These are phyloP conservation scores for Himalopsyche phryganea DNA, from an alignment of 1,140 invertebrate genomes.

Conservation along the genomic window DNA sequence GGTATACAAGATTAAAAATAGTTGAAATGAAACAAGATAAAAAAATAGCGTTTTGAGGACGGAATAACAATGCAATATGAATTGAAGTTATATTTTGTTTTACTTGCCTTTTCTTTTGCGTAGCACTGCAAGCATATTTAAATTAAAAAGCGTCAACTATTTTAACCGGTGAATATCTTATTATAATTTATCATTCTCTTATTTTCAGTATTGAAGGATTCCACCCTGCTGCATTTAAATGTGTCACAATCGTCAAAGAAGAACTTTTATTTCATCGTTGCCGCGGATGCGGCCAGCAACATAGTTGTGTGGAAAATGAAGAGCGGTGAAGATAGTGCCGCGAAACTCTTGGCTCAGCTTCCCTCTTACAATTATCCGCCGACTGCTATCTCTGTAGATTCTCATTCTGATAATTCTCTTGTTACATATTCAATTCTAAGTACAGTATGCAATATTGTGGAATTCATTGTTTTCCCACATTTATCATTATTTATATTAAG, in stretches of 20 bases:
- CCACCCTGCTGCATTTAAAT: conserved; percentile 48
- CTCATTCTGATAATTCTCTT: conserved; percentile 53
- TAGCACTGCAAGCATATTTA: neutral
- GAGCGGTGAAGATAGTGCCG: conserved; percentile 43
- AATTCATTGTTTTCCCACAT: neutral
- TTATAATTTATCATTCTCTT: conserved; percentile 18
- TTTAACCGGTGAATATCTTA: neutral
- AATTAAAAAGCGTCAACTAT: too few relatives aligned
- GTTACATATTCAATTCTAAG: conserved; percentile 70
- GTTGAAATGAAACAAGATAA: too few relatives aligned
- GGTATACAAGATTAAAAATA: too few relatives aligned
- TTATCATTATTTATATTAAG: neutral
- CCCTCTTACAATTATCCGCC: conserved; percentile 63
- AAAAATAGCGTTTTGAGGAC: too few relatives aligned
- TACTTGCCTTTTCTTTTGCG: neutral
- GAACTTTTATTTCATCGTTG: conserved; percentile 59
- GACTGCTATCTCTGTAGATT: conserved; percentile 64
- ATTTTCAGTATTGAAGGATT: conserved; percentile 51
- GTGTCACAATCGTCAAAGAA: conserved; percentile 46
- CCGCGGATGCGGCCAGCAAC: conserved; percentile 56
- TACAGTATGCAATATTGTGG: conserved; percentile 46
- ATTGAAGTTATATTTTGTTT: neutral
- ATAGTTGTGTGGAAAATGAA: conserved; percentile 58
- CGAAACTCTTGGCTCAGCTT: conserved; percentile 48
- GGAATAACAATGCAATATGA: too few relatives aligned